Conservation (phyloP, 2,113 vertebrate species). For the Tachuris rubrigastra region DNA sequence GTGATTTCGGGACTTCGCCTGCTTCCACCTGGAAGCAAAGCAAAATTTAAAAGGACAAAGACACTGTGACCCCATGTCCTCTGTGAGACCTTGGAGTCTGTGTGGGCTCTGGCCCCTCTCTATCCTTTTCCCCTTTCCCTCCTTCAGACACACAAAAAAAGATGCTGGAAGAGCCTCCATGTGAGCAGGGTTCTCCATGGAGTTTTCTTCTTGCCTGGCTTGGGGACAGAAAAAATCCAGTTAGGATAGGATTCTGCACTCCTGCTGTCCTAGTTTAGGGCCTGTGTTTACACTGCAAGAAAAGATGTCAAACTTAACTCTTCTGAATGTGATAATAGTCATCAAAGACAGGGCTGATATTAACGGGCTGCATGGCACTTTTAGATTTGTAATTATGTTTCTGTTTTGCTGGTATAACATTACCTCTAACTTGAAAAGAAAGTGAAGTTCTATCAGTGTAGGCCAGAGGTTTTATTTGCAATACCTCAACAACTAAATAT, state of each 20-base stretch:
- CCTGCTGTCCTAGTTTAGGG: neutral
- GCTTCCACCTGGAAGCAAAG: neutral
- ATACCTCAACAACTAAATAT: neutral
- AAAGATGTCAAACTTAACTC: neutral
- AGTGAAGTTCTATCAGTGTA: neutral
- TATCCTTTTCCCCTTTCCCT: neutral
- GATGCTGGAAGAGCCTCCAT: neutral
- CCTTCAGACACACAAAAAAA: neutral
- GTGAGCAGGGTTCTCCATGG: neutral
- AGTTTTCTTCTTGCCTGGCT: neutral
- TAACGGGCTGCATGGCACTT: neutral
- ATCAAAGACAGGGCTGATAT: neutral
- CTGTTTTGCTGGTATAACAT: neutral
- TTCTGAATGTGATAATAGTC: neutral
- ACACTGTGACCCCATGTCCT: neutral
- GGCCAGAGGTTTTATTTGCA: neutral
- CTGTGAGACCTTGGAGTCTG: neutral
- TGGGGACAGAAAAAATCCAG: neutral
- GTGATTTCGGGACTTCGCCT: neutral
- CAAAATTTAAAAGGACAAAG: neutral
- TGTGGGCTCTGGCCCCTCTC: neutral
- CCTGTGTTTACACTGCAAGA: neutral
- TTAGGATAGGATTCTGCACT: neutral
- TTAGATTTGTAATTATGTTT: neutral
- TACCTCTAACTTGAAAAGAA: neutral